Evolutionary conservation across 1,140 invertebrate genomes (phyloP), one percentile per base, ranked within the genome.

Genomic region (Pararge aegeria): DNA sequence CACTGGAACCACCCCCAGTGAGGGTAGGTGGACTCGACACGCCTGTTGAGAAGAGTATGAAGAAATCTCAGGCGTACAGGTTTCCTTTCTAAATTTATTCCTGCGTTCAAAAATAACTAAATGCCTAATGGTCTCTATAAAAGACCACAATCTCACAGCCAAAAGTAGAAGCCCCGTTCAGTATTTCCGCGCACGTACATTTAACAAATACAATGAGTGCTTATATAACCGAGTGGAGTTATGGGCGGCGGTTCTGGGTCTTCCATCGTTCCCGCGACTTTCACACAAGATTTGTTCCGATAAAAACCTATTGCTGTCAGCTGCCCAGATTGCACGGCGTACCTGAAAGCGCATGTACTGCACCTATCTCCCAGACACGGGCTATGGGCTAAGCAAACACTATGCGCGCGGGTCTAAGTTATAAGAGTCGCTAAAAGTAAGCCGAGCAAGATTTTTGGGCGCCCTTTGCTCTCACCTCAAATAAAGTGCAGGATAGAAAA

Each of bases 241-340:
- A 61, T 61, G 59, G 54, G 59, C 38, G 27, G 34, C 46, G 48
- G 66, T 71, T 73, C 60, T 60, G 40, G 59, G 70, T 60, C 62
- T 66, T 61, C 60, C 64, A 68, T 72, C 66, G 64, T 68, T 64
- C 59, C 70, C 71, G 69, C 66, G 76, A 78, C 85, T 88, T 88
- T 88, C 85, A 82, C 83, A 83, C 72, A 56, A 85, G 85, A 88
- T 88, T 76, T 69, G 76, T 66, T 55, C 69, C 80, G 85, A 88
- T 88, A 88, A 87, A 85, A 86, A 85, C 67, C 70, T 86, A 85
- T 88, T 86, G 85, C 83, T 88, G 85, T 80, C 85, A 83, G 80
- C 73, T 71, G 70, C 70, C 70, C 67, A 80, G 83, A 86, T 86
- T 80, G 84, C 76, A 66, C 68, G 63, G 73, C 66, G 75, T 72